Evolutionary conservation across 2,888 invertebrate genomes (phyloP), one percentile per base, ranked within the genome.

Genomic region (Zonitis immaculata): DNA sequence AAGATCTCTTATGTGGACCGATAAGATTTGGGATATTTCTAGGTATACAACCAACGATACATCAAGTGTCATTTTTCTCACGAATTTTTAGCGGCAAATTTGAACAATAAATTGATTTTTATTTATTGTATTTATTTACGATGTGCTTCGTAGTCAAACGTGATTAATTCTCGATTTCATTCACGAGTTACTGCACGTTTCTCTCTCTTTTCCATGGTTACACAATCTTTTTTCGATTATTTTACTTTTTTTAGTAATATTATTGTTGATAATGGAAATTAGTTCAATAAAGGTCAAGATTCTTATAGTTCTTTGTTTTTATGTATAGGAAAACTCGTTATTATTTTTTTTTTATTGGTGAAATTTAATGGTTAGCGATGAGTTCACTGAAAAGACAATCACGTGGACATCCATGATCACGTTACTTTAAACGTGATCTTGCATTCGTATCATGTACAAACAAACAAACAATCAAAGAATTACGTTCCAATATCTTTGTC

Each of bases 361-460:
- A 30, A 30, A 30, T 30, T 12, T 12, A 11, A 30, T 12, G 11
- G 8, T 5, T 30, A 32, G 22, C 22, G 18, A 14, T 7, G 32
- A 32, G 32, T 35, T 35, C 35, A 35, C 18, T 35, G 35, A 45
- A 47, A 22, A 26, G 28, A 12, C 48, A 44, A 65, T 75, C 75
- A 75, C 75, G 74, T 75, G 74, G 74, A 67, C 51, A 51, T 66
- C 72, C 75, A 75, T n/a, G n/a, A n/a, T n/a, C n/a, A n/a, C 75
- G 75, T 73, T 75, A 73, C 69, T 62, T 59, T 59, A 70, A 74
- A 74, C 73, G 74, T 74, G 74, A 74, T 69, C 66, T 62, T 58
- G 52, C 56, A 56, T 59, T 63, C 54, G 47, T 62, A 64, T 69
- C 70, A 68, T 68, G 68, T 68, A 67, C 65, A 63, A 60, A 54